Evolutionary conservation across 2,797 vertebrate species (phyloP).

Genomic region (Echeneis naucrates): DNA sequence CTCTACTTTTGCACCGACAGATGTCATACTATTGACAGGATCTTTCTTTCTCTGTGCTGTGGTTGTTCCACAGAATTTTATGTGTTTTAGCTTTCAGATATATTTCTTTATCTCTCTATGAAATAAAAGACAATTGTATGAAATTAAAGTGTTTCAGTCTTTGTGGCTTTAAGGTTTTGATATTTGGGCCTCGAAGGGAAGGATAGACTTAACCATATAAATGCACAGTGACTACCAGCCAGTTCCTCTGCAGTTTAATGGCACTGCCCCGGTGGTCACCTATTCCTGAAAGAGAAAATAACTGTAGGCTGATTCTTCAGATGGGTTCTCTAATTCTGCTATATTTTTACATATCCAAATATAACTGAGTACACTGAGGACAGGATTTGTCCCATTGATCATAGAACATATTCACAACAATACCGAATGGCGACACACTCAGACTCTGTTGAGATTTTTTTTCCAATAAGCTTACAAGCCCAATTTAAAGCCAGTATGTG

Average conservation of each 20-base stretch:
- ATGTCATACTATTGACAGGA: conserved; percentile 41
- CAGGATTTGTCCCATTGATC: background rate
- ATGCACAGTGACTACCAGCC: background rate
- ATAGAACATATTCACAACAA: background rate
- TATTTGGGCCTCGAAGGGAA: background rate
- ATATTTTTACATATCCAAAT: background rate
- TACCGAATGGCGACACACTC: background rate
- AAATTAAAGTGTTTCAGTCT: conserved; percentile 22
- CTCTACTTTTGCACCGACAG: conserved; percentile 47
- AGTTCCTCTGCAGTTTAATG: too few species aligned
- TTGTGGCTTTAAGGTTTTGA: background rate
- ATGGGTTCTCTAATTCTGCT: background rate
- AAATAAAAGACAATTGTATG: conserved; percentile 78
- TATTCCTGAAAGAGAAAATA: too few species aligned
- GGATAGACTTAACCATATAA: background rate
- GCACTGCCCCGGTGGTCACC: background rate
- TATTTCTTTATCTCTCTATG: conserved; percentile 73
- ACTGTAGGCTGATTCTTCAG: background rate
- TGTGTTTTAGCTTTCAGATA: conserved; percentile 72
- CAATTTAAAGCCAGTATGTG: background rate
- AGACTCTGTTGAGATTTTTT: too few species aligned
- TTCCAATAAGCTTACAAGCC: too few species aligned
- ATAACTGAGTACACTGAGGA: background rate
- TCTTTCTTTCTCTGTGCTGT: conserved; percentile 56
- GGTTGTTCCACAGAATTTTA: conserved; percentile 65